Evolutionary conservation across 2,113 vertebrate genomes (phyloP).

Genomic region (Eonycteris spelaea): DNA sequence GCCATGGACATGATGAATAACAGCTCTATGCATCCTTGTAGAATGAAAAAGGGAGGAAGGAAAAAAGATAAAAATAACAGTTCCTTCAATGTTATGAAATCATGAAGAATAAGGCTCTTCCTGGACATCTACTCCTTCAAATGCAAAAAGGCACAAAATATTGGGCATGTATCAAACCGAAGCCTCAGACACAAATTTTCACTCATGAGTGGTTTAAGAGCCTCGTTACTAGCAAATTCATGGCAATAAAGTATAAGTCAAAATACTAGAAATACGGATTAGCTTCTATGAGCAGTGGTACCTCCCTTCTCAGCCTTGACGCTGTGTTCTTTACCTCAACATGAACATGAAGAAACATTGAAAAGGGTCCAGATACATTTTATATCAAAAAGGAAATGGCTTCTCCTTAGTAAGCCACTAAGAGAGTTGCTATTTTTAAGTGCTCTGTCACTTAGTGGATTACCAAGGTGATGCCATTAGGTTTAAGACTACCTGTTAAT

Average conservation of each 20-base stretch:
- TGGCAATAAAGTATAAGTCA: slow-evolving; percentile 17
- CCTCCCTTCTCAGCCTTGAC: not conserved
- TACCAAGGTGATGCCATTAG: slow-evolving; percentile 45
- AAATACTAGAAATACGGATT: not conserved
- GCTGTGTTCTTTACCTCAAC: not conserved
- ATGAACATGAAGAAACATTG: not conserved
- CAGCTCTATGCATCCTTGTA: not conserved
- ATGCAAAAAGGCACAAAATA: not conserved
- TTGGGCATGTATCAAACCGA: not conserved
- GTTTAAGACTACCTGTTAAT: slow-evolving; percentile 43
- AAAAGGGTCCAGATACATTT: not conserved
- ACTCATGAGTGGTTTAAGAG: slow-evolving; percentile 50
- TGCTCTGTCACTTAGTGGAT: not conserved
- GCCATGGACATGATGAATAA: not conserved
- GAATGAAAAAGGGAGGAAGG: not conserved
- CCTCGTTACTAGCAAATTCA: slow-evolving; percentile 27
- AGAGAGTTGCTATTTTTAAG: slow-evolving; percentile 47
- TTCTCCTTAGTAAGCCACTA: slow-evolving; percentile 4
- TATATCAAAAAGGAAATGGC: slow-evolving; percentile 19
- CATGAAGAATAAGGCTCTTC: not conserved
- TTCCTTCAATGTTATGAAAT: not conserved
- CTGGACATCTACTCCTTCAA: not conserved
- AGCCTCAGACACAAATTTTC: slow-evolving; percentile 42
- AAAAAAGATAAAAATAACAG: not conserved
- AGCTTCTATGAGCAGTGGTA: not conserved